phyloP scores from a whole-genome alignment of 2,888 invertebrate genomes.

The Drymonia ruficornis region DNA sequence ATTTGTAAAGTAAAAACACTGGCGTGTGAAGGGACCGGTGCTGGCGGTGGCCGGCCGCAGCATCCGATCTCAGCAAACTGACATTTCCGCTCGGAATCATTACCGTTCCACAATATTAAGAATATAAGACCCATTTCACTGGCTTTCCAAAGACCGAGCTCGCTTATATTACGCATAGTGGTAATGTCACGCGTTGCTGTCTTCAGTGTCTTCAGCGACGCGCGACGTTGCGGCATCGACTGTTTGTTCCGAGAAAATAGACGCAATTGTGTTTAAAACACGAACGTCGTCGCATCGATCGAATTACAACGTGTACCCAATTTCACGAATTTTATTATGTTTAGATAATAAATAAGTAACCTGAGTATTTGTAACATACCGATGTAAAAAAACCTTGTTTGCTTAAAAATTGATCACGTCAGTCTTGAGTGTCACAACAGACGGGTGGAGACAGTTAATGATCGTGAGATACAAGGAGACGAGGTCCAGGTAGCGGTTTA shows the following conservation, averaged over 20 bases:
- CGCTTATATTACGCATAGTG: slow-evolving; percentile 41
- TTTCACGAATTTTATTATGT: slow-evolving; percentile 37
- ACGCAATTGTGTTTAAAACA: slow-evolving; percentile 33
- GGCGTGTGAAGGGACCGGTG: slow-evolving; percentile 61
- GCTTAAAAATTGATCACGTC: slow-evolving; percentile 23
- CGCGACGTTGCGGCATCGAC: slow-evolving; percentile 37
- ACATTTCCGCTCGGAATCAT: slow-evolving; percentile 70
- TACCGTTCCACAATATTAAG: slow-evolving; percentile 48
- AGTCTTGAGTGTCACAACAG: slow-evolving; percentile 8
- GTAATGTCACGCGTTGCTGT: slow-evolving; percentile 49
- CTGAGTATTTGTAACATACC: background rate
- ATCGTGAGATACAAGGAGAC: slow-evolving; percentile 52
- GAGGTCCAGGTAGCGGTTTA: slow-evolving; percentile 54
- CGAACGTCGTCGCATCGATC: slow-evolving; percentile 29
- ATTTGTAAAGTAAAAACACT: slow-evolving; percentile 56
- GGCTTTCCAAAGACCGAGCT: slow-evolving; percentile 43
- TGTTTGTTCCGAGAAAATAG: slow-evolving; percentile 63
- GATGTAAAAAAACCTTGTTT: slow-evolving; percentile 15
- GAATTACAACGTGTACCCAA: slow-evolving; percentile 41
- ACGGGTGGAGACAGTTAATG: slow-evolving; percentile 42
- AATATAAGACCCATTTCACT: background rate
- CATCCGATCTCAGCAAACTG: slow-evolving; percentile 68
- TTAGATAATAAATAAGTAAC: slow-evolving; percentile 13
- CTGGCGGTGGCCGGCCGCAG: slow-evolving; percentile 41
- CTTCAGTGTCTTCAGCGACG: slow-evolving; percentile 46